phyloP scores from a whole-genome alignment of 2,888 invertebrate species.

The Monoplex corrugatus region DNA sequence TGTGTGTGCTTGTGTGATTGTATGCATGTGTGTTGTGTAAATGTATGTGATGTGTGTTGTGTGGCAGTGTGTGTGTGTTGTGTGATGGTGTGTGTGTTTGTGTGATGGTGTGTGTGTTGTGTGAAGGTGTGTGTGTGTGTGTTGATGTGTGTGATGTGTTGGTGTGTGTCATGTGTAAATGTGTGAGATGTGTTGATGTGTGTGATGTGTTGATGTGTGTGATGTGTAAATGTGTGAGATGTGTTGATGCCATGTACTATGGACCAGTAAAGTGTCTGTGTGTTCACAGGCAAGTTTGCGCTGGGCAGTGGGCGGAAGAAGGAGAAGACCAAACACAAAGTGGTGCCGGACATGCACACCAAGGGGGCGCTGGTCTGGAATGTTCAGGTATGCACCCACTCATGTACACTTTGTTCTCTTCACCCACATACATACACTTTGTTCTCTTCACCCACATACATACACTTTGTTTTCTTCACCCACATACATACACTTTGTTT shows the following conservation, averaged over 20 bases:
- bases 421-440: too few species aligned
- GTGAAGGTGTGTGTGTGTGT: neutral
- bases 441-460: too few species aligned
- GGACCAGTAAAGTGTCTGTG: neutral
- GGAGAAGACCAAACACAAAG: conserved; percentile 88
- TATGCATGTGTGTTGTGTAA: neutral
- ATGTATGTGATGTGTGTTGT: neutral
- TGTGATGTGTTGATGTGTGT: neutral
- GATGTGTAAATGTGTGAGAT: neutral
- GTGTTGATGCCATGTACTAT: neutral
- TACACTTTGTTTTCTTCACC: too few species aligned
- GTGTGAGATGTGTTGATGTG: neutral
- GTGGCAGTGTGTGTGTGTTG: neutral
- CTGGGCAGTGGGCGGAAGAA: conserved; percentile 88
- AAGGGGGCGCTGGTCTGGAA: conserved; percentile 82
- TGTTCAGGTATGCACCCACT: conserved; percentile 79
- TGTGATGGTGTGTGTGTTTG: neutral
- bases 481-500: too few species aligned
- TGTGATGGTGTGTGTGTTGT: neutral
- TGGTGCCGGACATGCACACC: conserved; percentile 87
- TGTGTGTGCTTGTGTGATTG: neutral
- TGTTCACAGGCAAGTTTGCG: conserved; percentile 86
- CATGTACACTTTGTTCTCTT: neutral
- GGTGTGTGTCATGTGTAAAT: neutral
- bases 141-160: neutral